Conservation (phyloP, 2,888 invertebrate species). For the Amiota mariae region DNA sequence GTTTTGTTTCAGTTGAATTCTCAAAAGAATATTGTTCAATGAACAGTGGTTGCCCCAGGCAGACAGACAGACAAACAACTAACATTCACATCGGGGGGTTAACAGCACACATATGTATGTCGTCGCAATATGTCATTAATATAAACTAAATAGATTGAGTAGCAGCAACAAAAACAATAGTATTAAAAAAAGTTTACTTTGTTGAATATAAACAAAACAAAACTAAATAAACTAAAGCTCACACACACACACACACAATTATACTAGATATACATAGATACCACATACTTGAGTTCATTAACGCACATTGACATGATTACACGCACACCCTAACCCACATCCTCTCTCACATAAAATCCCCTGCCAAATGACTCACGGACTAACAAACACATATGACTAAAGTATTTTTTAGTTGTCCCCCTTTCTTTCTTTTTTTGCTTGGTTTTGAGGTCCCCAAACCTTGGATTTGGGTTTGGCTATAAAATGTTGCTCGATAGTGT, state of each 20-base stretch:
- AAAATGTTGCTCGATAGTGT: constrained; percentile 8
- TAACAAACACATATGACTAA: constrained; percentile 38
- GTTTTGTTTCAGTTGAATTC: constrained; percentile 23
- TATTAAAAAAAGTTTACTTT: constrained; percentile 17
- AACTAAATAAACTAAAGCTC: constrained; percentile 1
- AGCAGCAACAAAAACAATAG: constrained; percentile 27
- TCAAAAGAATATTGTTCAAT: constrained; percentile 1
- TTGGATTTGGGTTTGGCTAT: constrained; percentile 19
- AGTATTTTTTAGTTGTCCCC: constrained; percentile 35
- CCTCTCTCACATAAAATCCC: no score
- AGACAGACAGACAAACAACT: neutral
- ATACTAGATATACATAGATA: neutral
- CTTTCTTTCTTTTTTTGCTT: neutral
- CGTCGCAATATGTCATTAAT: constrained; percentile 60
- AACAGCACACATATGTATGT: constrained; percentile 57
- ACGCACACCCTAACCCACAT: no score
- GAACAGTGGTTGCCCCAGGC: neutral
- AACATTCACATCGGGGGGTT: neutral
- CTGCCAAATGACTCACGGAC: neutral
- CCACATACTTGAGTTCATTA: neutral
- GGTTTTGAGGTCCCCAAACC: constrained; percentile 27
- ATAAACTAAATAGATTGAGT: constrained; percentile 57
- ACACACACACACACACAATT: constrained; percentile 23
- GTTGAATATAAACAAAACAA: neutral
- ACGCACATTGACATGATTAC: neutral